Percentiles rank a stretch among this genome's conserved stretches.
phyloP scores from a whole-genome alignment of 2,113 vertebrate genomes.

The Engraulis encrasicolus region DNA sequence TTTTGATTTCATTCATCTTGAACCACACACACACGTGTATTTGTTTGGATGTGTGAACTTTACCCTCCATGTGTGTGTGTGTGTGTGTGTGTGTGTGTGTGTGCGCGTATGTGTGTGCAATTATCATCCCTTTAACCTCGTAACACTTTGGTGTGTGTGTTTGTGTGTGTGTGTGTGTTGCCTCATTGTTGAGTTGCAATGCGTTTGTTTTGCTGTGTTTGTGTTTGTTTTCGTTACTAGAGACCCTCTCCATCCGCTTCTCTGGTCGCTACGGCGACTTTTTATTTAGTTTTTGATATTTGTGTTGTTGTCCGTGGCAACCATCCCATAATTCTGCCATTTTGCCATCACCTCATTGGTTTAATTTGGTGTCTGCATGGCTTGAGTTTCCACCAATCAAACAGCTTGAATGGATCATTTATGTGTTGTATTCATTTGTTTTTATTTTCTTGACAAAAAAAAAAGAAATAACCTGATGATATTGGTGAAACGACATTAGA shows the following conservation, averaged over 20 bases:
- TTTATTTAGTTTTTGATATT: conserved; percentile 20
- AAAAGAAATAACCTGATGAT: conserved; percentile 62
- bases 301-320: conserved; percentile 55
- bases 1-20: no score
- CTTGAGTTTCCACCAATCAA: conserved; percentile 65
- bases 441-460: conserved; percentile 66
- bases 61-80: conserved; percentile 47
- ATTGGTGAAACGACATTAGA: conserved; percentile 63
- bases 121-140: conserved; percentile 35
- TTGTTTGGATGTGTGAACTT: neutral
- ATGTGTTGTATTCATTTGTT: no score
- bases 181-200: conserved; percentile 57
- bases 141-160: conserved; percentile 34
- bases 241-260: conserved; percentile 25
- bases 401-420: conserved; percentile 72
- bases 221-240: conserved; percentile 11
- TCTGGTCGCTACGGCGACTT: conserved; percentile 27
- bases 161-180: conserved; percentile 44
- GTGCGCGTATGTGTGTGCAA: conserved; percentile 35
- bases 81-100: conserved; percentile 47
- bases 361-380: conserved; percentile 73
- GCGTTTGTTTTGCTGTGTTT: conserved; percentile 39
- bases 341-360: conserved; percentile 45
- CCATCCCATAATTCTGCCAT: conserved; percentile 22
- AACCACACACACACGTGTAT: conserved; percentile 43